phyloP scores from a whole-genome alignment of 2,888 invertebrate species.

The Acrobasis repandana region DNA sequence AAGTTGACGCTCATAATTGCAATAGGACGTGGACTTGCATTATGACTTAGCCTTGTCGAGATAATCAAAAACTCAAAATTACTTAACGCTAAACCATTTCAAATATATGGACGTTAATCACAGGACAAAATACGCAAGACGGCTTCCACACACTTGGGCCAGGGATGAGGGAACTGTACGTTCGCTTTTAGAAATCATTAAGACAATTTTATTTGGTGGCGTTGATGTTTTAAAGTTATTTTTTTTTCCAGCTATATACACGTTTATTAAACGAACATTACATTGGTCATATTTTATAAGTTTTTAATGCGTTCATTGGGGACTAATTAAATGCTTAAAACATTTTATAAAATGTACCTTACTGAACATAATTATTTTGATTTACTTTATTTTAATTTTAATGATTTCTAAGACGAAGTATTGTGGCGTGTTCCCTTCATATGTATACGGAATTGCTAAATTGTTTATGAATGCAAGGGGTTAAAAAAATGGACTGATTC shows the following conservation, averaged over 20 bases:
- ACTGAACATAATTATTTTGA: neutral
- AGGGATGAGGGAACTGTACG: conserved; percentile 33
- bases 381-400: neutral
- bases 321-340: no score
- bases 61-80: conserved; percentile 58
- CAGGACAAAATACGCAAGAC: conserved; percentile 78
- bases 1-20: conserved; percentile 38
- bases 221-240: no score
- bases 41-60: conserved; percentile 44
- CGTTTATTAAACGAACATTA: no score
- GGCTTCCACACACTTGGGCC: conserved; percentile 65
- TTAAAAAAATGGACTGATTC: conserved; percentile 8
- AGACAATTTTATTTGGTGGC: neutral
- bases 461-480: neutral
- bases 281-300: no score
- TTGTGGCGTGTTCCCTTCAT: conserved; percentile 1
- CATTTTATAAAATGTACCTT: no score
- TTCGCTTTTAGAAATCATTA: neutral
- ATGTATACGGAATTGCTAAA: neutral
- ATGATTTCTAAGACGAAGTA: conserved; percentile 9
- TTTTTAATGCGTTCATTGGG: no score
- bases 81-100: conserved; percentile 78
- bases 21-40: conserved; percentile 53
- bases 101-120: conserved; percentile 80
- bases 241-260: no score